A percentile compares a stretch with the other conserved stretches of the same genome.
Conservation (phyloP, 1,140 invertebrate genomes). For the fruit fly (Drosophila melanogaster) region Release_6_plus_ISO1_MT NT_037436.4:5993501-5994000, state of each 20-base stretch:
- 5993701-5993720: conserved; percentile 44
- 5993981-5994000: conserved; percentile 28
- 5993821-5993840: conserved; percentile 13
- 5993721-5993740: conserved; percentile 54
- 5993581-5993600: not conserved
- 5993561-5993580: conserved; percentile 15
- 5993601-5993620: not conserved
- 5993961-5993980: not conserved
- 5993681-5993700: conserved; percentile 39
- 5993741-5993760: conserved; percentile 66
- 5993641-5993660: conserved; percentile 26
- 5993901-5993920: conserved; percentile 63
- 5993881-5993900: conserved; percentile 57
- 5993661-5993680: not conserved
- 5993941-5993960: not conserved
- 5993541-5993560: conserved; percentile 21
- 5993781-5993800: conserved; percentile 63
- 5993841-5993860: not conserved
- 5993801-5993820: conserved; percentile 66
- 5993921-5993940: conserved; percentile 69
- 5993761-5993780: conserved; percentile 73
- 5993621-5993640: conserved; percentile 4
- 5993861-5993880: conserved; percentile 53
- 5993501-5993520: conserved; percentile 5
- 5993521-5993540: conserved; percentile 28